Percentiles rank a stretch among this genome's conserved stretches.
Conservation (phyloP, 2,797 vertebrate species). For the Micrastur ruficollis region DNA sequence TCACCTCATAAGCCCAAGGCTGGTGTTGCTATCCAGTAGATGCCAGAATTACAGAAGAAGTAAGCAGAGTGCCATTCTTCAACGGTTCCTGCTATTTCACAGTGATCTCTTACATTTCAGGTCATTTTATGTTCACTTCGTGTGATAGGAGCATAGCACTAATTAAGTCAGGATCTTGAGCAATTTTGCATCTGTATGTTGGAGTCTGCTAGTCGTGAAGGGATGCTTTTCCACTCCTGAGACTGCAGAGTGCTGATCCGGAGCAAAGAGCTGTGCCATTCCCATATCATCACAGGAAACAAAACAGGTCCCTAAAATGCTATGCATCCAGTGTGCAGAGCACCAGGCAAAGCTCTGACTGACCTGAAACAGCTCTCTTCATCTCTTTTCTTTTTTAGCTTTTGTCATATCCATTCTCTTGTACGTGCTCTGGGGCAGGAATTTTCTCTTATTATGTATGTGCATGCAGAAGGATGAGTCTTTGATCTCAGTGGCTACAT, state of each 20-base stretch:
- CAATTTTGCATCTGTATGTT: neutral
- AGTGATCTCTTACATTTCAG: neutral
- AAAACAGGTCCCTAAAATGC: neutral
- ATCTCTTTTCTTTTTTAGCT: neutral
- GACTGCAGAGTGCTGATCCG: neutral
- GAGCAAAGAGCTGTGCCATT: neutral
- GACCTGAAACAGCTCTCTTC: neutral
- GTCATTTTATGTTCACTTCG: neutral
- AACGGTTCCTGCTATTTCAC: neutral
- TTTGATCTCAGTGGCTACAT: slow-evolving; percentile 19
- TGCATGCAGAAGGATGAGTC: neutral
- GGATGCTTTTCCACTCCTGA: neutral
- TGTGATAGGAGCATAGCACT: neutral
- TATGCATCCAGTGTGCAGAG: rapidly evolving
- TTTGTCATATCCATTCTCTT: neutral
- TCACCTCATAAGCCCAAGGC: neutral
- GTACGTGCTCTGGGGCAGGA: neutral
- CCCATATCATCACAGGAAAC: neutral
- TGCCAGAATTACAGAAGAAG: neutral
- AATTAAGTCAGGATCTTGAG: neutral
- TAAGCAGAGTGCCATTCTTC: neutral
- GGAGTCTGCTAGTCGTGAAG: neutral
- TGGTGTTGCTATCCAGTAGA: neutral
- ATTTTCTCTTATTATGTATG: neutral
- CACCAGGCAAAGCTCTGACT: neutral